These are phyloP conservation scores for Brachionus koreanus DNA, from an alignment of 1,140 invertebrate species.

Conservation along the genomic window DNA sequence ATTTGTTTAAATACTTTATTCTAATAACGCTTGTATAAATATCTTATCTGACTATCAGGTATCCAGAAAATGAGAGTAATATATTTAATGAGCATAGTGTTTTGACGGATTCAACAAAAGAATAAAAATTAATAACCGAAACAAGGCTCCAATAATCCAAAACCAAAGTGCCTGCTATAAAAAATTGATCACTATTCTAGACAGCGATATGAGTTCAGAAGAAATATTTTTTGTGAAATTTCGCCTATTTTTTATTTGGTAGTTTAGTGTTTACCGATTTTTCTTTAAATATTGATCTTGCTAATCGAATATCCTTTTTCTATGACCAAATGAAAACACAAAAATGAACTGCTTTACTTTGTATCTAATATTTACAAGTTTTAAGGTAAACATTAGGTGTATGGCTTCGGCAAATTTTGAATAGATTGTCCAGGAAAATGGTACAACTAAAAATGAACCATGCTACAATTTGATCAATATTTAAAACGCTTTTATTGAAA, in stretches of 20 bases:
- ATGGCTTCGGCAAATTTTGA: background rate
- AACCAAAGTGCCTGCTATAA: background rate
- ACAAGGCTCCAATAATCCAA: background rate
- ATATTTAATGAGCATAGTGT: constrained; percentile 6
- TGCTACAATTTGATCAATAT: background rate
- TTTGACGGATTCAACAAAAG: constrained; percentile 16
- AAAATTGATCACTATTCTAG: background rate
- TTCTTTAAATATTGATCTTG: background rate
- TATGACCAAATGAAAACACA: background rate
- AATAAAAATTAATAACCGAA: constrained; percentile 28
- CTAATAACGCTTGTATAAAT: background rate
- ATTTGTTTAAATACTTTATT: constrained; percentile 1
- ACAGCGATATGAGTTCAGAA: background rate
- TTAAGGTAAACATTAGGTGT: background rate
- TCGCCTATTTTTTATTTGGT: background rate
- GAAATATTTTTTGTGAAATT: background rate
- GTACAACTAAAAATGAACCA: background rate
- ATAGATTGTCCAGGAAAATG: background rate
- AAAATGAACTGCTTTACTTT: background rate
- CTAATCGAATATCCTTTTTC: background rate
- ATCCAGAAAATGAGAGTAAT: constrained; percentile 24
- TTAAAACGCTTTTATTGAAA: background rate
- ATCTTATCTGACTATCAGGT: constrained; percentile 44
- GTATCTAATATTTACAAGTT: constrained; percentile 4
- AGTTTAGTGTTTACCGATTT: background rate